phyloP scores from a whole-genome alignment of 2,113 vertebrate genomes.

The Oenanthe oenanthe region DNA sequence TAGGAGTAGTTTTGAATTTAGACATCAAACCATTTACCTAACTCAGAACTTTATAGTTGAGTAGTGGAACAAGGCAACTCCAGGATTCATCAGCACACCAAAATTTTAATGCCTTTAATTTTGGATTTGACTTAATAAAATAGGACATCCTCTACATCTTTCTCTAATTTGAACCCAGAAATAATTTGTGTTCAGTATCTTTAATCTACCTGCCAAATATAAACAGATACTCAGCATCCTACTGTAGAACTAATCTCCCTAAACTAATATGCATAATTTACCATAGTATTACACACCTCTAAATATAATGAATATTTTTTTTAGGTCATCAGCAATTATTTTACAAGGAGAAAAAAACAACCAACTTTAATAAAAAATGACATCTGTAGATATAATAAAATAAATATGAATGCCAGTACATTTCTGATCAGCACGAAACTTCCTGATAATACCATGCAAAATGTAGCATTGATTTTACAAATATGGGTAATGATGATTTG shows the following conservation, averaged over 20 bases:
- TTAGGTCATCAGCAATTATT: background rate
- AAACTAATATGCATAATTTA: background rate
- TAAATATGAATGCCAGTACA: background rate
- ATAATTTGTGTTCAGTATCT: background rate
- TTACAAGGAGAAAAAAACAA: background rate
- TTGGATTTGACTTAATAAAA: background rate
- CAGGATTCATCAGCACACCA: background rate
- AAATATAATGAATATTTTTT: background rate
- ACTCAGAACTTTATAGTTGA: background rate
- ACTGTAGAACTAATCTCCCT: background rate
- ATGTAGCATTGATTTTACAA: conserved; percentile 16
- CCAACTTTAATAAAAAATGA: background rate
- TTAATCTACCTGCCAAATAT: background rate
- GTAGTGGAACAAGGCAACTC: background rate
- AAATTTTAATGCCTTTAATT: background rate
- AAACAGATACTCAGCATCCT: background rate
- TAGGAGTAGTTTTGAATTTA: background rate
- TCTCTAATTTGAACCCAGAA: background rate
- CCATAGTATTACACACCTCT: background rate
- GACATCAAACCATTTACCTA: fast-evolving
- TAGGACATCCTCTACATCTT: background rate
- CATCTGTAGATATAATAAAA: background rate
- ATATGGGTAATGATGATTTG: background rate
- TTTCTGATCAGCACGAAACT: conserved; percentile 7
- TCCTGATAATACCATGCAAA: background rate